phyloP scores from a whole-genome alignment of 2,797 vertebrate species.

The Amniataba percoides region DNA sequence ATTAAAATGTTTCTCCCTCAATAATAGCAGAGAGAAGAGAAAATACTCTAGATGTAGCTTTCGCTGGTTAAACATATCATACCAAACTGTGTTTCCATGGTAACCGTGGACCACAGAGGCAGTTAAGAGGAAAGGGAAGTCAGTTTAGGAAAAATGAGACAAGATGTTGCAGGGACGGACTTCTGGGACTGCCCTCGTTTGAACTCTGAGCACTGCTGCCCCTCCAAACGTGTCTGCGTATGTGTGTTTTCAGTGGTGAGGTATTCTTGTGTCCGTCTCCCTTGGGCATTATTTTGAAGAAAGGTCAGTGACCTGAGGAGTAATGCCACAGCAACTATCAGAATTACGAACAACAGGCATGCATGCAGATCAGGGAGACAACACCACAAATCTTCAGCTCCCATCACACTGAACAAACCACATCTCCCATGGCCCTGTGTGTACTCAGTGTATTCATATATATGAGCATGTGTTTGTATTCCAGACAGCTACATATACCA shows the following conservation, averaged over 20 bases:
- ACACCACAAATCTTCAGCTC: constrained; percentile 8
- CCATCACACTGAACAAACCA: constrained; percentile 30
- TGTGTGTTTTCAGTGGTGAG: constrained; percentile 3
- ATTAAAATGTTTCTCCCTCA: constrained; percentile 75
- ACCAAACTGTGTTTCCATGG: constrained; percentile 64
- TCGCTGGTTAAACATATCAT: constrained; percentile 46
- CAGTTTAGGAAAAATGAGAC: constrained; percentile 20
- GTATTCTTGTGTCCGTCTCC: not conserved
- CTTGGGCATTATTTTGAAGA: constrained; percentile 6
- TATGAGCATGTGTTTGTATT: constrained; percentile 18
- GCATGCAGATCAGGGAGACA: constrained; percentile 15
- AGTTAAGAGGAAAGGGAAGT: constrained; percentile 22
- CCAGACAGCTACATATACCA: constrained; percentile 35
- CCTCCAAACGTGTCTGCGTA: not conserved
- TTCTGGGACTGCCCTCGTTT: constrained; percentile 32
- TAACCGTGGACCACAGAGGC: constrained; percentile 42
- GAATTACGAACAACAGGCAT: constrained; percentile 17
- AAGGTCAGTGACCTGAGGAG: constrained; percentile 12
- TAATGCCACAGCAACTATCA: constrained; percentile 1
- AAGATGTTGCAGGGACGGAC: constrained; percentile 31
- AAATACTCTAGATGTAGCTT: constrained; percentile 57
- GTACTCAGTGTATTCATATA: not conserved
- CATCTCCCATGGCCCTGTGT: constrained; percentile 10
- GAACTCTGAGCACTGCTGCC: constrained; percentile 22
- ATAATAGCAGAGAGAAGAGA: constrained; percentile 59